Percentiles rank a stretch among this genome's conserved stretches.
These are phyloP conservation scores for Antheraea pernyi DNA, from an alignment of 1,140 invertebrate species.

Conservation along the genomic window DNA sequence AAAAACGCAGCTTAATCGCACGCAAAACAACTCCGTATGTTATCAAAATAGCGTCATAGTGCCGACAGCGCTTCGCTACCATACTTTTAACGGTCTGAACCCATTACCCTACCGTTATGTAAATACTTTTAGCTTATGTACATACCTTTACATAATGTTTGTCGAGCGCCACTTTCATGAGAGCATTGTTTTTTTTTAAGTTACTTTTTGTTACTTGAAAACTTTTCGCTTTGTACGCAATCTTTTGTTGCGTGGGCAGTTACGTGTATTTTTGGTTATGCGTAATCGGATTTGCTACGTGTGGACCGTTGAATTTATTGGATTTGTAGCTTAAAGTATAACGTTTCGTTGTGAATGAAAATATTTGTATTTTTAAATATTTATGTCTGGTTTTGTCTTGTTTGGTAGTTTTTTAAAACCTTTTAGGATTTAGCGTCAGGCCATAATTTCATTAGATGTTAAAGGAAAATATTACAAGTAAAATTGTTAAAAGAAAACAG, in stretches of 20 bases:
- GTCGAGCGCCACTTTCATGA: conserved; percentile 17
- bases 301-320: not conserved
- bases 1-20: not conserved
- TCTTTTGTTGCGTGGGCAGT: not conserved
- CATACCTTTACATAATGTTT: conserved; percentile 32
- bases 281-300: not conserved
- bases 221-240: conserved; percentile 7
- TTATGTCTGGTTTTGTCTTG: no score
- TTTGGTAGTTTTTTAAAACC: no score
- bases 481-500: no score
- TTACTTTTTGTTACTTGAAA: conserved; percentile 6
- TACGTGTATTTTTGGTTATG: not conserved
- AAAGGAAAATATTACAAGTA: no score
- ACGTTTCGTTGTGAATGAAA: not conserved
- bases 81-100: conserved; percentile 44
- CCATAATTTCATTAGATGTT: no score
- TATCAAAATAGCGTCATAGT: conserved; percentile 28
- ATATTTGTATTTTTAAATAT: no score
- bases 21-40: conserved; percentile 14
- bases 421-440: no score
- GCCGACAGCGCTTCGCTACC: conserved; percentile 28
- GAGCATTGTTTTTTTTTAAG: conserved; percentile 22
- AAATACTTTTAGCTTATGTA: conserved; percentile 51
- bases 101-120: conserved; percentile 50
- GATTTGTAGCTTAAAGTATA: no score